Base-by-base conservation (phyloP, 2,888 invertebrate species). In the Zygaena filipendulae region DNA sequence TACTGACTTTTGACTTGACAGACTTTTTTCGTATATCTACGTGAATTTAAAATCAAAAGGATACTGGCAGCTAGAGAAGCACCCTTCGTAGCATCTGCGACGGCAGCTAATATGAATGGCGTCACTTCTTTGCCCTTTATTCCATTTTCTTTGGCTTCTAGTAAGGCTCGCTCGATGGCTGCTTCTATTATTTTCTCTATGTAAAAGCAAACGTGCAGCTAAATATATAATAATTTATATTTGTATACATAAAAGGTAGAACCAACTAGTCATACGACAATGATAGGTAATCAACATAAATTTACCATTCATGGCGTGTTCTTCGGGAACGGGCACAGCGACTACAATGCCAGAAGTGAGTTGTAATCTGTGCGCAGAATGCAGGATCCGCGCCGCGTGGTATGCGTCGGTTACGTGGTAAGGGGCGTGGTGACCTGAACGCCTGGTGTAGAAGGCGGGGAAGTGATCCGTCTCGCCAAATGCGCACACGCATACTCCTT, bases 401-500 rank as follows among this genome's bases (percentile, higher is more conserved):
- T 44, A 29, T 0, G 89, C 71, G 29, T 75, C 71, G 0, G 67
- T 38, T 0, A 92, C 84, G 45, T 83, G 84, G 50, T 91, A 87
- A 0, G 94, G 92, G 0, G 91, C 87, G 30, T 70, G 71, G 39
- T 71, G 82, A 1, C 89, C 90, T 42, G 96, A 96, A 32, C 83
- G 77, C 3, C 84, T 69, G 1, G 91, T 90, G 69, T 96, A 99
- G 74, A 99, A 99, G 21, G 96, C 95, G 1, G 99, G 99, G 67
- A 99, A 99, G 8, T 86, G 83, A 1, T 68, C 63, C 0, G 81
- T 63, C n/a, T 81, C 66, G 0, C 91, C 90, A 41, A 86, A 90
- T 0, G 90, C 86, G 18, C 89, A 87, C 0, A 97, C 95, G 46
- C 92, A 91, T 1, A 97, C 96, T 1, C 97, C 97, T 62, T 94